Evolutionary conservation across 2,797 vertebrate species (phyloP).

Genomic region (Cossypha dichroa): DNA sequence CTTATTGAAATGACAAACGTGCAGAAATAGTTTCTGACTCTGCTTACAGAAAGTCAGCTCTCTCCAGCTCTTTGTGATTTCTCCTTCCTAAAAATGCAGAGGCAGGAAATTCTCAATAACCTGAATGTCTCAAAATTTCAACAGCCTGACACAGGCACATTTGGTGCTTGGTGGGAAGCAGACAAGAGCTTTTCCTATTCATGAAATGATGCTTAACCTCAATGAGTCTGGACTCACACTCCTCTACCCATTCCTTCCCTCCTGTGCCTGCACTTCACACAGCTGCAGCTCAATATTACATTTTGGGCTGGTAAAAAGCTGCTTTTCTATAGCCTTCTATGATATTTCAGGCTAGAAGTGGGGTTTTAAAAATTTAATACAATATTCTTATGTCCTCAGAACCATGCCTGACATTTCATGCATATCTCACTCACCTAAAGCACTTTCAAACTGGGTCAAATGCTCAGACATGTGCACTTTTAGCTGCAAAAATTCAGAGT

Average conservation of each 20-base stretch:
- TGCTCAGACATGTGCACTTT: background rate
- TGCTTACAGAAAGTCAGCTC: background rate
- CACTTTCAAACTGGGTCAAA: background rate
- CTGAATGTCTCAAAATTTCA: background rate
- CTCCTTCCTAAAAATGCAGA: background rate
- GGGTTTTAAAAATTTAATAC: background rate
- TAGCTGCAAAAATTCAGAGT: background rate
- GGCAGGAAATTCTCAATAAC: background rate
- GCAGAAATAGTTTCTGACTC: background rate
- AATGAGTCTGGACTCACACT: background rate
- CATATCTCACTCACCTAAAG: background rate
- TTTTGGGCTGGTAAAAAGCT: background rate
- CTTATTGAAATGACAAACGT: fast-evolving
- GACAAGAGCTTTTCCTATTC: background rate
- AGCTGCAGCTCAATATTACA: background rate
- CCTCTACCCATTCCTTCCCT: background rate
- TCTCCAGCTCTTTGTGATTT: background rate
- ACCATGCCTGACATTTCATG: background rate
- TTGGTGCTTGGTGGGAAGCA: background rate
- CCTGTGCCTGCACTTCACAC: background rate
- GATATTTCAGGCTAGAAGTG: background rate
- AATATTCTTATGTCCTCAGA: background rate
- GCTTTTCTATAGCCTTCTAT: background rate
- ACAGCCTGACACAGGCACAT: background rate
- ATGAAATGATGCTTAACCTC: background rate